Percentiles rank a stretch among this genome's conserved stretches.
phyloP scores from a whole-genome alignment of 2,797 vertebrate species.

The Phylloscopus collybita region DNA sequence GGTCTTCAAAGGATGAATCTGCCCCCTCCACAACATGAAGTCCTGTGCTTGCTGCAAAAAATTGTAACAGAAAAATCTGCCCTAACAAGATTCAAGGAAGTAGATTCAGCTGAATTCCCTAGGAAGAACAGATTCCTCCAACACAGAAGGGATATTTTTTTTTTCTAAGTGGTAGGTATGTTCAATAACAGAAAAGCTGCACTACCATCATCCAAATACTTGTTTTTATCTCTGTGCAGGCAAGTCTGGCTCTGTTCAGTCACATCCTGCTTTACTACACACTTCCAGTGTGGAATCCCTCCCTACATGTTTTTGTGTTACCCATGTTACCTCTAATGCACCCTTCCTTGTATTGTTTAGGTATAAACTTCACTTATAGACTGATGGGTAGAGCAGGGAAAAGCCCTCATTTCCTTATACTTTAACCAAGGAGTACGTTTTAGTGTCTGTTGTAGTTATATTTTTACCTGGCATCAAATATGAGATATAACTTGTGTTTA shows the following conservation, averaged over 20 bases:
- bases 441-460: not conserved
- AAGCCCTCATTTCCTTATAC: constrained; percentile 13
- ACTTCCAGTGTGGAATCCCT: not conserved
- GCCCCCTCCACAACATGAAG: not conserved
- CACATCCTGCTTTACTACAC: not conserved
- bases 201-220: constrained; percentile 24
- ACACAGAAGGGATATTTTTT: not conserved
- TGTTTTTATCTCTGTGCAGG: constrained; percentile 31
- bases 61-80: constrained; percentile 17
- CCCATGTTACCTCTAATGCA: not conserved
- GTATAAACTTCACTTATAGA: not conserved
- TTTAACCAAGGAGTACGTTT: not conserved
- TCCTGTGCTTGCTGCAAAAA: not conserved
- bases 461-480: constrained; percentile 21
- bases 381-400: not conserved
- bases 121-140: constrained; percentile 8
- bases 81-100: constrained; percentile 9
- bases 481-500: not conserved
- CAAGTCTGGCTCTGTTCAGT: constrained; percentile 26
- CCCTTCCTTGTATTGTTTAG: not conserved
- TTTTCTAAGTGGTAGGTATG: not conserved
- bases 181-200: constrained; percentile 55
- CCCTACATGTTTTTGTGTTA: not conserved
- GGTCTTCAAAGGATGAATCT: constrained; percentile 5
- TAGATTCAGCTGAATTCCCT: constrained; percentile 16